Conservation (phyloP, 2,113 vertebrate genomes). For the Butastur rufipennis region DNA sequence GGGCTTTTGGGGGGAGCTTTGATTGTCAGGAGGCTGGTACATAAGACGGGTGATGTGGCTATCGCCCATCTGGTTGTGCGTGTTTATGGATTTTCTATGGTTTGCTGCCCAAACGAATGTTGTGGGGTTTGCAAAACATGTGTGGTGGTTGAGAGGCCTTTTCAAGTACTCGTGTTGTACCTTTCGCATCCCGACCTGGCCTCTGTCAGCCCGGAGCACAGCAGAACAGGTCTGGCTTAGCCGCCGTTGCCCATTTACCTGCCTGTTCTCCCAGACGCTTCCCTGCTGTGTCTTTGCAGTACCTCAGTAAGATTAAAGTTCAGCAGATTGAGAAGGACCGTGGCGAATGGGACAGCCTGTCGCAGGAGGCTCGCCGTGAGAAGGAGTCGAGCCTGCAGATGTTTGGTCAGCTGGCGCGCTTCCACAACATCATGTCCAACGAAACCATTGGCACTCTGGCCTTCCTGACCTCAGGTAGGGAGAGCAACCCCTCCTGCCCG, state of each 20-base stretch:
- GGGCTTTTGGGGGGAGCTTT: neutral
- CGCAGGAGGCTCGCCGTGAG: conserved; percentile 86
- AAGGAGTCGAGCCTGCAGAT: conserved; percentile 95
- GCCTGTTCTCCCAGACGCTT: neutral
- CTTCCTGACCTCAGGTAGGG: conserved; percentile 93
- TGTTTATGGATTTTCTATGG: rapidly evolving
- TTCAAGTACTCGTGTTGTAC: too few species aligned
- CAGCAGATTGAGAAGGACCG: conserved; percentile 93
- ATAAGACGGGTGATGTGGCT: neutral
- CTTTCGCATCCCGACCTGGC: rapidly evolving
- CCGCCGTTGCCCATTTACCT: rapidly evolving
- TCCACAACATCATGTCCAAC: conserved; percentile 99
- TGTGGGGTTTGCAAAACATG: neutral
- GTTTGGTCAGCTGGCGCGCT: conserved; percentile 96
- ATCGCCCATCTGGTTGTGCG: neutral
- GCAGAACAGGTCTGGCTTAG: neutral
- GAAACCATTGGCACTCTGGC: conserved; percentile 96
- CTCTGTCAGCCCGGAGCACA: rapidly evolving
- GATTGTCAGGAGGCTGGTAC: neutral
- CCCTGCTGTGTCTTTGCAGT: conserved; percentile 70
- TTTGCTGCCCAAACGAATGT: rapidly evolving
- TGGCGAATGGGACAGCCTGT: conserved; percentile 90
- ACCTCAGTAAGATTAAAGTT: conserved; percentile 97
- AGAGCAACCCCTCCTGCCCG: neutral
- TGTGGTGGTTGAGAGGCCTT: neutral